Evolutionary conservation across 2,888 invertebrate species (phyloP).

Genomic region (Meliscaeva auricollis): DNA sequence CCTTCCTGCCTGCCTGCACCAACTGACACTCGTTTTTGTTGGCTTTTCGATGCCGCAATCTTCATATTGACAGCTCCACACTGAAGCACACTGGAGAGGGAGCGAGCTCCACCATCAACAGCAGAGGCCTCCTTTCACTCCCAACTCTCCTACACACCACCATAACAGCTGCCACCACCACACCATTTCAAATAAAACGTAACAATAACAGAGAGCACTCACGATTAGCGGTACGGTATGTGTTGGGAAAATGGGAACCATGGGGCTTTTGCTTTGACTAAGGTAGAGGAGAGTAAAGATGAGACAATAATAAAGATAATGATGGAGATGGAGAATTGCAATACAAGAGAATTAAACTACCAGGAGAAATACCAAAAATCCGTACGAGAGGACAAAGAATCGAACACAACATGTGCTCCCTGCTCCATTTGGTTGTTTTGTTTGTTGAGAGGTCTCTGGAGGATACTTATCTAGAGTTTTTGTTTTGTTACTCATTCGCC

Average conservation of each 20-base stretch:
- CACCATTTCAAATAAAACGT: constrained; percentile 54
- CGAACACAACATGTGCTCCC: constrained; percentile 58
- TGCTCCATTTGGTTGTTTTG: constrained; percentile 31
- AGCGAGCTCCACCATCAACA: constrained; percentile 25
- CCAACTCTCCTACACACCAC: constrained; percentile 13
- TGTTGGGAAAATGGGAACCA: constrained; percentile 5
- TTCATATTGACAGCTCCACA: constrained; percentile 72
- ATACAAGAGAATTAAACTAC: constrained; percentile 65
- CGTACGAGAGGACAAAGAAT: constrained; percentile 61
- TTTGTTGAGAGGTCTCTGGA: constrained; percentile 35
- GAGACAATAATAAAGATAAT: constrained; percentile 46
- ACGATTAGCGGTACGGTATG: constrained; percentile 52
- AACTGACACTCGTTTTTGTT: constrained; percentile 68
- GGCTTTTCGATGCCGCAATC: constrained; percentile 74
- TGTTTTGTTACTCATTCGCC: constrained; percentile 73
- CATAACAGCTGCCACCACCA: constrained; percentile 1
- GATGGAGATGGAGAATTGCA: constrained; percentile 58
- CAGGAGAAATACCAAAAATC: neutral
- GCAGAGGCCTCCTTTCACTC: constrained; percentile 32
- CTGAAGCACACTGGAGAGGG: constrained; percentile 33
- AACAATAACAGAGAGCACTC: constrained; percentile 73
- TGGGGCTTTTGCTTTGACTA: neutral
- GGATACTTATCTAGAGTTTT: constrained; percentile 45
- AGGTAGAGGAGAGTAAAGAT: constrained; percentile 20
- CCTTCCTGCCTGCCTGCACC: constrained; percentile 39